Conservation (phyloP, 2,113 vertebrate species). For the Anthoscopus minutus region DNA sequence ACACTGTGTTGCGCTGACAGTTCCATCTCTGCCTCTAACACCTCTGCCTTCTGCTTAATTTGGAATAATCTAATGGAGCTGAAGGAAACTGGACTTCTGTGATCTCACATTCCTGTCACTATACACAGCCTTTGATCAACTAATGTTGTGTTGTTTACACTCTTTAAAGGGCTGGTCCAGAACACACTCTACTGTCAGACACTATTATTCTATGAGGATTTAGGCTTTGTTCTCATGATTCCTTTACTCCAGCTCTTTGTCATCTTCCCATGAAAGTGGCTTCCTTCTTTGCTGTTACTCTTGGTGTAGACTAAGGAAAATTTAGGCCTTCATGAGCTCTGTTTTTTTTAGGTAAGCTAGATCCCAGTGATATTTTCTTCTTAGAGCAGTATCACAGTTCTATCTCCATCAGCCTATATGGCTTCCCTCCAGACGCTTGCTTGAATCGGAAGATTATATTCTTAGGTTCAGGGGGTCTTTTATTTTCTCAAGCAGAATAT, state of each 20-base stretch:
- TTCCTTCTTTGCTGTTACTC: not conserved
- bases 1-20: not conserved
- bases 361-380: not conserved
- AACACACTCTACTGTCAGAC: not conserved
- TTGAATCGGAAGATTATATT: not conserved
- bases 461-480: not conserved
- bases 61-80: not conserved
- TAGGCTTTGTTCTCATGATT: slow-evolving; percentile 20
- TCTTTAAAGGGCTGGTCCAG: slow-evolving; percentile 5
- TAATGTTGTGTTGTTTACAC: not conserved
- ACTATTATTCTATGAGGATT: not conserved
- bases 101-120: slow-evolving; percentile 10
- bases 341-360: not conserved
- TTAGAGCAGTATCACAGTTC: not conserved
- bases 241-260: slow-evolving; percentile 20
- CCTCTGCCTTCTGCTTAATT: not conserved
- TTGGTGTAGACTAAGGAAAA: not conserved
- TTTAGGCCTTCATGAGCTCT: not conserved
- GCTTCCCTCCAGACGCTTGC: not conserved
- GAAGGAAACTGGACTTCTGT: not conserved
- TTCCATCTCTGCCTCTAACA: not conserved
- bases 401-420: not conserved
- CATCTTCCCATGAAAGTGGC: slow-evolving; percentile 12
- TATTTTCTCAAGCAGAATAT: not conserved
- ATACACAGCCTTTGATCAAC: slow-evolving; percentile 16